Base-by-base conservation (phyloP, 2,797 vertebrate genomes). In the Discoglossus pictus region DNA sequence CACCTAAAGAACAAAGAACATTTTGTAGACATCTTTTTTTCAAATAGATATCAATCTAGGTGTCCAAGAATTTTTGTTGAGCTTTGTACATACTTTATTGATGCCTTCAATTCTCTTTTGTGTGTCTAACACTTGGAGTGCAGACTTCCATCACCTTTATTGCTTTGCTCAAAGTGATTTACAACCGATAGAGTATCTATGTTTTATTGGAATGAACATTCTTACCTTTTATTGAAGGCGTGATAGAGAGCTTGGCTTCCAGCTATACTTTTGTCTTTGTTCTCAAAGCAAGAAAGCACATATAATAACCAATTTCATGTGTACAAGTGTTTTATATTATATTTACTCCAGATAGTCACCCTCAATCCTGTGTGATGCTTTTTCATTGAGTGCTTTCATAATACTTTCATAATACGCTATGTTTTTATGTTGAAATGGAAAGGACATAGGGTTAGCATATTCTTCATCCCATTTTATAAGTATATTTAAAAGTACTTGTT, bases 131-230 rank as follows among this genome's bases (percentile, higher is more conserved):
- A 44, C 59, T 71, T 64, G 53, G 36, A 64, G 53, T 64, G 38
- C 56, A 65, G 46, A 16, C 54, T 71, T 71, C 52, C 62, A 59
- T 71, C 61, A 64, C 61, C 53, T 58, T 71, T 65, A 71, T 65
- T 64, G 68, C 68, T 64, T 71, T 52, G 53, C 59, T 71, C 61
- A 50, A 59, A 35, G 31, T 65, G 68, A 71, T 71, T 71, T 71
- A 71, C 59, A 55, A 25, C 68, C 61, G 44, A 39, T 51, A 58
- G 13, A 52, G 15, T 42, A 36, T 65, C 61, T 50, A 59, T 71
- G 68, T 64, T 71, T 71, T 71, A 71, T 71, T 63, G 61, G 44
- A 35, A 25, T 27, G 23, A 10, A 15, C 46, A 64, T 64, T 63
- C 58, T 58, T 71, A 64, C 55, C 43, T 65, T 71, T 53, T 71